These are phyloP conservation scores for Drosophila formosana DNA, from an alignment of 2,888 invertebrate genomes.

Conservation along the genomic window DNA sequence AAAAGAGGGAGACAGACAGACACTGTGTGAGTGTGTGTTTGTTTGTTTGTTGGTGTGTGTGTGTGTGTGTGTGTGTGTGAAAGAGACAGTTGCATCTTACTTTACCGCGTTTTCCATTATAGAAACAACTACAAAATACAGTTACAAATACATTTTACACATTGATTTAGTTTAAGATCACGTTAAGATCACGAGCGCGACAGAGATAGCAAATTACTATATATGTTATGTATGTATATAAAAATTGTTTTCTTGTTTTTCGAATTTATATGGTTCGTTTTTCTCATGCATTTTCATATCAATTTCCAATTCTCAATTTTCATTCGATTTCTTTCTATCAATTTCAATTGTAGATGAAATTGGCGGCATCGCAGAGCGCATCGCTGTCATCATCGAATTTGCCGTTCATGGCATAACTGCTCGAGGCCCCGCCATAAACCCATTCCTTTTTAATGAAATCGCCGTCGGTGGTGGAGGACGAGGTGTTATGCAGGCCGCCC, in stretches of 20 bases:
- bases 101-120: constrained; percentile 37
- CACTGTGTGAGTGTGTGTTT: constrained; percentile 28
- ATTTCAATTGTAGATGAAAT: constrained; percentile 85
- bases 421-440: constrained; percentile 83
- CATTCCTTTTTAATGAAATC: constrained; percentile 85
- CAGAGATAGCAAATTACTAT: constrained; percentile 72
- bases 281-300: neutral
- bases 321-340: constrained; percentile 51
- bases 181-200: constrained; percentile 80
- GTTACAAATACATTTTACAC: constrained; percentile 70
- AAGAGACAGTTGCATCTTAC: constrained; percentile 47
- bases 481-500: constrained; percentile 82
- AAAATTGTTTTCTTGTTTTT: neutral
- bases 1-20: constrained; percentile 46
- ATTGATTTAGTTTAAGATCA: constrained; percentile 79
- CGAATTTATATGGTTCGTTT: neutral
- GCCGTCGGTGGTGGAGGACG: constrained; percentile 84
- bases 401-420: constrained; percentile 83
- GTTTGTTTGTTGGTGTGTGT: constrained; percentile 20
- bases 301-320: neutral
- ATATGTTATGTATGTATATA: constrained; percentile 15
- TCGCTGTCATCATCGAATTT: constrained; percentile 85
- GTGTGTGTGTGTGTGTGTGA: constrained; percentile 43
- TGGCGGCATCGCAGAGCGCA: constrained; percentile 84
- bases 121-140: constrained; percentile 74